phyloP scores from a whole-genome alignment of 2,888 invertebrate genomes.

The Stenurella melanura region DNA sequence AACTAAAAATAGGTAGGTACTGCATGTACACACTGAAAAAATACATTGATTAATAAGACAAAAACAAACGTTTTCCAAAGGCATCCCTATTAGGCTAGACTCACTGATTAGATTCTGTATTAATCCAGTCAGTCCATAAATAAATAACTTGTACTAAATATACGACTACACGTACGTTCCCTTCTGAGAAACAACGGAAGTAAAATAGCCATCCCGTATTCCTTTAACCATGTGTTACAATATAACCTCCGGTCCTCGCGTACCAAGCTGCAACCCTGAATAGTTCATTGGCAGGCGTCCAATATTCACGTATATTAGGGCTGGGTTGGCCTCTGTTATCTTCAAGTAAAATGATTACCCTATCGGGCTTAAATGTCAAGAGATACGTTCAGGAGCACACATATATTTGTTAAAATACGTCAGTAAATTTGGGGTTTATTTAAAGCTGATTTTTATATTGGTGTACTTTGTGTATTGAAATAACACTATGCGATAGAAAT shows the following conservation, averaged over 20 bases:
- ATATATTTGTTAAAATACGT: neutral
- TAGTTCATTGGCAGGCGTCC: conserved; percentile 4
- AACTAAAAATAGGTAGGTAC: no score
- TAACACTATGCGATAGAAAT: neutral
- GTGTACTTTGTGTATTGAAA: no score
- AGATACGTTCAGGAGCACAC: neutral
- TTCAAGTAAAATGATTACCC: neutral
- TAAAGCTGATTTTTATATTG: neutral
- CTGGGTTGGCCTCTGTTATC: conserved; percentile 2
- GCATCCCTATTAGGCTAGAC: no score
- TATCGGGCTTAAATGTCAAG: neutral
- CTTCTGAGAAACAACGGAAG: neutral
- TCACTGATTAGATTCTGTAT: no score
- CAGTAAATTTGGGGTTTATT: neutral
- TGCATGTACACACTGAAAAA: no score
- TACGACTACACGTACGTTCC: neutral
- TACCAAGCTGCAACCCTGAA: neutral
- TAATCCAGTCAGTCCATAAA: neutral
- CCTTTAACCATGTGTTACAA: conserved; percentile 1
- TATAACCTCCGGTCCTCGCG: neutral
- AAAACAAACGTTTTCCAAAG: no score
- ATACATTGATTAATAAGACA: no score
- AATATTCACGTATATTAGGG: neutral
- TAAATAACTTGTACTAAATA: neutral
- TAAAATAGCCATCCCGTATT: neutral